Evolutionary conservation across 2,113 vertebrate genomes (phyloP), one percentile per base, ranked within the genome.

Genomic region (Ascaphus truei): DNA sequence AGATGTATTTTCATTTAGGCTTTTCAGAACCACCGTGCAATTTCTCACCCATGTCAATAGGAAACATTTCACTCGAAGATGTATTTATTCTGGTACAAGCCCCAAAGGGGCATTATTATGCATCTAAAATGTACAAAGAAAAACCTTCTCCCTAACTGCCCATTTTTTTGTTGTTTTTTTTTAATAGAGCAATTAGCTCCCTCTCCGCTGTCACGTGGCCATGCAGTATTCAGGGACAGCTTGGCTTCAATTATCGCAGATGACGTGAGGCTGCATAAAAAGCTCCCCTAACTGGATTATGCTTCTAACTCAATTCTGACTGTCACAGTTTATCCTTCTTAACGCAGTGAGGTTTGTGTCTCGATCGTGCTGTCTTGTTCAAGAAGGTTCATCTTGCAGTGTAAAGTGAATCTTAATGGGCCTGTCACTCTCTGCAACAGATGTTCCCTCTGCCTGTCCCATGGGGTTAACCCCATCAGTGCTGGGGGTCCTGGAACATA

Each of bases 211-310:
- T 80, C 74, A 69, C 1, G 1, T 27, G 68, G 43, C 37, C 29
- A 1, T 26, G 62, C 61, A 72, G 67, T 47, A 59, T 10, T 31
- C 31, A 31, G 3, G 37, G 78, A 33, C 50, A 8, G 59, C 45
- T 82, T 72, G 53, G 76, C 71, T 73, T 60, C 72, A 80, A 76
- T 81, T 79, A 77, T 51, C 9, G 51, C 57, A 71, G 68, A 78
- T 76, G 65, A 75, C 5, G 4, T 72, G 68, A 73, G 68, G 27
- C 68, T 67, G 71, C 51, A 66, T 71, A 83, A 80, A 83, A 39
- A 39, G 43, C 48, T 72, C 55, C 50, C 51, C 63, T 84, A 82
- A 84, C 59, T 73, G 71, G 77, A 86, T 81, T 83, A 79, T 41
- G 55, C 15, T 30, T 59, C 67, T 74, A 79, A 65, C 66, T 73